Percentiles rank a stretch among this genome's conserved stretches.
phyloP scores from a whole-genome alignment of 1,140 invertebrate genomes.

The Dendroctonus ponderosae region DNA sequence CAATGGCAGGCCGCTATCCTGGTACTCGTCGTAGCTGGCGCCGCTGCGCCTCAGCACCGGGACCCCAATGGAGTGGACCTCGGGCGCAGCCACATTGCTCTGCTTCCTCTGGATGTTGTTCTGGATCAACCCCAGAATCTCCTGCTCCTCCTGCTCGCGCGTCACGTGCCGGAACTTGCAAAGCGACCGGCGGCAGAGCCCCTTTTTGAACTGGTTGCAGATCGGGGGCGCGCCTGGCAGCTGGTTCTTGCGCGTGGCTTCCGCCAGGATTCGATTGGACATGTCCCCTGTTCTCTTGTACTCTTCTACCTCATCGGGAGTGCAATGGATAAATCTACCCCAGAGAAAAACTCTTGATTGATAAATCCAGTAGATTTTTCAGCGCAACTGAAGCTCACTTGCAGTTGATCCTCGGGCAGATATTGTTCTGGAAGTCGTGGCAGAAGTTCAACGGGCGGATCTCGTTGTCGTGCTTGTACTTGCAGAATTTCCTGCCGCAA shows the following conservation, averaged over 20 bases:
- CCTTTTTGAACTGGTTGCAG: constrained; percentile 77
- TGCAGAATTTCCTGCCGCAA: constrained; percentile 76
- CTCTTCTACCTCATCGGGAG: constrained; percentile 71
- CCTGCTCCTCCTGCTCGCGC: constrained; percentile 52
- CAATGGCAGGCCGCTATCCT: constrained; percentile 41
- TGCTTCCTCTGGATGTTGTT: constrained; percentile 41
- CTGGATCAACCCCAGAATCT: constrained; percentile 46
- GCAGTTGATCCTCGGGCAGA: constrained; percentile 62
- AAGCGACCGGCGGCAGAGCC: constrained; percentile 61
- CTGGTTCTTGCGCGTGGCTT: constrained; percentile 52
- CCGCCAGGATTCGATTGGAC: constrained; percentile 58
- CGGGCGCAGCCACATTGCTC: no score
- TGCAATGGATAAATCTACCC: constrained; percentile 72
- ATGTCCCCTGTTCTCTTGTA: constrained; percentile 68
- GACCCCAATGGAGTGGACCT: background rate
- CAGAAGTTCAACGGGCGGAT: constrained; percentile 65
- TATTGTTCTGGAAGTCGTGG: constrained; percentile 80
- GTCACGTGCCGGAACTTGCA: constrained; percentile 58
- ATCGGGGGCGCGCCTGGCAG: constrained; percentile 56
- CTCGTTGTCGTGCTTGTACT: constrained; percentile 65
- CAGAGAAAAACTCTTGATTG: background rate
- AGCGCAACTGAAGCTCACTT: constrained; percentile 44
- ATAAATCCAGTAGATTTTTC: background rate
- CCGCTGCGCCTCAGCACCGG: constrained; percentile 20
- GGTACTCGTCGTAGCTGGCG: constrained; percentile 38